These are phyloP conservation scores for Digitonthophagus gazella DNA, from an alignment of 2,888 invertebrate genomes.

Conservation along the genomic window DNA sequence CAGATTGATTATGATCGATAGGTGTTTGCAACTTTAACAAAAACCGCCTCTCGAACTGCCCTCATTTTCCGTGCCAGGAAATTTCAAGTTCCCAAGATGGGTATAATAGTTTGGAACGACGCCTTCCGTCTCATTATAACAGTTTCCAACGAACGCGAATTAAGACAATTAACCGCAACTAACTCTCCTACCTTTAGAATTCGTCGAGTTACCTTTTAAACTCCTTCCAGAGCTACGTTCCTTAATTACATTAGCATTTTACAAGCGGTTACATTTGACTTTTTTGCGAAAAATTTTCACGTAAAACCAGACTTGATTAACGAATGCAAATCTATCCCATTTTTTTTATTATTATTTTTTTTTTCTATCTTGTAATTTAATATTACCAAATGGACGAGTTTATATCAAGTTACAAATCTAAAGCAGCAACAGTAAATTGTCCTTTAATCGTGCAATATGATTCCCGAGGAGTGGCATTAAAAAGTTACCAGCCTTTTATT, in stretches of 20 bases:
- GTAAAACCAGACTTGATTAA: too few species aligned
- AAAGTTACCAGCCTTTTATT: not conserved
- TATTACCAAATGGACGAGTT: too few species aligned
- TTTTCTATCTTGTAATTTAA: too few species aligned
- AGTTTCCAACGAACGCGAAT: not conserved
- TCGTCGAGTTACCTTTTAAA: not conserved
- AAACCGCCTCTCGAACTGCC: not conserved
- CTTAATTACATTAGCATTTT: not conserved
- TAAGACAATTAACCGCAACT: not conserved
- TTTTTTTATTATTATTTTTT: too few species aligned
- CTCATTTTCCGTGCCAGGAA: too few species aligned
- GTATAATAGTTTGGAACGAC: too few species aligned
- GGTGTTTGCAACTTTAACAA: not conserved
- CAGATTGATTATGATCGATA: slow-evolving; percentile 7
- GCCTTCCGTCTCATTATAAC: not conserved
- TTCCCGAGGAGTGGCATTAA: not conserved
- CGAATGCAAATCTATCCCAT: too few species aligned
- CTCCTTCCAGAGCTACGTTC: not conserved
- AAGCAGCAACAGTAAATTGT: not conserved
- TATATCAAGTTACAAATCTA: not conserved
- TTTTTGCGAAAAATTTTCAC: too few species aligned
- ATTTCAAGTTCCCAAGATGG: too few species aligned
- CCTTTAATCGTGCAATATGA: not conserved
- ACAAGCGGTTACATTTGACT: not conserved
- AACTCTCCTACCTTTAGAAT: not conserved